Evolutionary conservation across 2,113 vertebrate genomes (phyloP).

Genomic region (Xenopus borealis): DNA sequence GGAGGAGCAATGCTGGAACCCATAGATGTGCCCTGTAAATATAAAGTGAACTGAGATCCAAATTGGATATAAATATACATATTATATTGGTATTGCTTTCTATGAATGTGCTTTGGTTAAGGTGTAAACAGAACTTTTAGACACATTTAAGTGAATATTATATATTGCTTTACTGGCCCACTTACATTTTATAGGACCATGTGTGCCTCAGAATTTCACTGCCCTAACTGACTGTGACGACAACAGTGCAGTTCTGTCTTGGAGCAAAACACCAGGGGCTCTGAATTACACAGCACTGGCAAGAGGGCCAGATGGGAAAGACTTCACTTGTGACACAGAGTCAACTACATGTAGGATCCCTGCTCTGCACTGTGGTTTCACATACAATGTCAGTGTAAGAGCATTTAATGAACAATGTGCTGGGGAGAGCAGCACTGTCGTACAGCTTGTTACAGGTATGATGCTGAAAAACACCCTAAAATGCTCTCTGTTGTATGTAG

Average conservation of each 20-base stretch:
- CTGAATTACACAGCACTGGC: slow-evolving; percentile 60
- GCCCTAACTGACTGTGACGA: slow-evolving; percentile 52
- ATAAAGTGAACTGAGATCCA: too few species aligned
- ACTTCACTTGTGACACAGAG: slow-evolving; percentile 59
- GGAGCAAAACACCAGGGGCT: slow-evolving; percentile 60
- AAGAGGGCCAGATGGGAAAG: slow-evolving; percentile 51
- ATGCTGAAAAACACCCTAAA: too few species aligned
- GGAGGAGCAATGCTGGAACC: too few species aligned
- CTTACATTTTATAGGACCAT: slow-evolving; percentile 57
- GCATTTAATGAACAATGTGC: slow-evolving; percentile 65
- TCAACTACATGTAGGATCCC: slow-evolving; percentile 57
- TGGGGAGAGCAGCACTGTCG: slow-evolving; percentile 51
- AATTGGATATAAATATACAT: too few species aligned
- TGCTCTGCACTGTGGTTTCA: slow-evolving; percentile 60
- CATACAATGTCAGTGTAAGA: slow-evolving; percentile 60
- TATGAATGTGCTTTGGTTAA: too few species aligned
- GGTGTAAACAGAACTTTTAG: too few species aligned
- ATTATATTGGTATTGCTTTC: too few species aligned
- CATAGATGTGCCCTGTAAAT: too few species aligned
- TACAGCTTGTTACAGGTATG: slow-evolving; percentile 58
- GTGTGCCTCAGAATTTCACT: slow-evolving; percentile 54
- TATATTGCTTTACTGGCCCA: too few species aligned
- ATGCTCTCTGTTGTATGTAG: too few species aligned
- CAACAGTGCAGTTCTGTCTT: slow-evolving; percentile 56
- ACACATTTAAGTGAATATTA: too few species aligned